A percentile compares a stretch with the other conserved stretches of the same genome.
Evolutionary conservation across 2,113 vertebrate genomes (phyloP).

Genomic region (Leptobrachium ailaonicum): DNA sequence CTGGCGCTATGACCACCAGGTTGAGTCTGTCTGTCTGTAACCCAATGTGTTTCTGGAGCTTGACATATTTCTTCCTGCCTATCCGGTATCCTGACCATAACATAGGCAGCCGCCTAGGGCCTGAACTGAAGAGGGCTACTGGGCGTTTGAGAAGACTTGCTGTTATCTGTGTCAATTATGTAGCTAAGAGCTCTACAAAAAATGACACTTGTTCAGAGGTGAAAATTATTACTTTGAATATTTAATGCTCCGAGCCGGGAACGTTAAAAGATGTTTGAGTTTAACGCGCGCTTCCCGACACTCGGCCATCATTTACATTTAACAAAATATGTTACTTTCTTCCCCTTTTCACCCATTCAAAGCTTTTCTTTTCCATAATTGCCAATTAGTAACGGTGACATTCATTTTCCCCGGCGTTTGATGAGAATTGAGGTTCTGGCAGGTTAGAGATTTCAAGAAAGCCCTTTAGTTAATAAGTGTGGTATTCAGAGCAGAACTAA

Average conservation of each 20-base stretch:
- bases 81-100: too few species aligned
- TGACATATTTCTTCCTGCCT: too few species aligned
- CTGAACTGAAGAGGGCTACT: too few species aligned
- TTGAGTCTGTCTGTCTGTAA: too few species aligned
- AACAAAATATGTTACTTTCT: conserved; percentile 27
- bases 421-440: conserved; percentile 51
- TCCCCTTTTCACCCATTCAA: conserved; percentile 13
- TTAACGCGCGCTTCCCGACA: not conserved
- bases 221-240: conserved; percentile 1
- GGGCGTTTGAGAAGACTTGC: not conserved
- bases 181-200: not conserved
- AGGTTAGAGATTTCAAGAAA: conserved; percentile 7
- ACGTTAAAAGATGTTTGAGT: not conserved
- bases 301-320: not conserved
- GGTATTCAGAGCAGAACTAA: conserved; percentile 56
- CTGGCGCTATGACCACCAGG: too few species aligned
- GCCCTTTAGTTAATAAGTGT: conserved; percentile 41
- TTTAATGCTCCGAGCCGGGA: conserved; percentile 5
- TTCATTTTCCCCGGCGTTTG: conserved; percentile 35
- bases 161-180: not conserved
- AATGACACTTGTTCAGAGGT: not conserved
- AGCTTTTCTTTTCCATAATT: conserved; percentile 49
- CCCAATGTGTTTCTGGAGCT: too few species aligned
- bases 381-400: conserved; percentile 54
- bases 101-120: too few species aligned